Conservation (phyloP, 2,888 invertebrate genomes). For the Asteroscopus sphinx region DNA sequence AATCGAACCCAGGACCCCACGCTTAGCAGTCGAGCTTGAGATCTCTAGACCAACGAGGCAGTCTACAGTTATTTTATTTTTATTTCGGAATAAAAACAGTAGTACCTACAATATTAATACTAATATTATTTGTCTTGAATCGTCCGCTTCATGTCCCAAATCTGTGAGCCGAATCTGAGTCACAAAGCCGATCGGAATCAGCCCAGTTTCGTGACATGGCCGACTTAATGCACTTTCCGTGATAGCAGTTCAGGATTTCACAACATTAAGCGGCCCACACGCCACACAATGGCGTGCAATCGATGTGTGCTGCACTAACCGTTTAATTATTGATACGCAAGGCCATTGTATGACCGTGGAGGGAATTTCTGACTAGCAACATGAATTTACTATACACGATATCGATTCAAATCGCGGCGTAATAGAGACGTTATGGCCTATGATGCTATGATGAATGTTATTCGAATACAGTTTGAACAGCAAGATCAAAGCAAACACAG, state of each 20-base stretch:
- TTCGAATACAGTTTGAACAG: slow-evolving; percentile 22
- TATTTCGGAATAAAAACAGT: too few species aligned
- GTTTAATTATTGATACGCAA: slow-evolving; percentile 59
- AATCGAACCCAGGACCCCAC: too few species aligned
- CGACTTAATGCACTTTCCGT: slow-evolving; percentile 52
- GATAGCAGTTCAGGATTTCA: slow-evolving; percentile 53
- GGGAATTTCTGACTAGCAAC: slow-evolving; percentile 43
- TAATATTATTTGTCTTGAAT: slow-evolving; percentile 23
- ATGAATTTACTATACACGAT: slow-evolving; percentile 32
- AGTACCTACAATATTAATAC: too few species aligned
- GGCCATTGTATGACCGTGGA: slow-evolving; percentile 53
- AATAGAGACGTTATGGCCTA: slow-evolving; percentile 18
- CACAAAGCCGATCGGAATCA: slow-evolving; percentile 49
- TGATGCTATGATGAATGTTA: slow-evolving; percentile 17
- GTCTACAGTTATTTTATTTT: too few species aligned
- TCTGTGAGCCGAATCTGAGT: too few species aligned
- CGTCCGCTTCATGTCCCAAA: slow-evolving; percentile 45
- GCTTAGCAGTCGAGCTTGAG: too few species aligned
- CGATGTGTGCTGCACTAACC: slow-evolving; percentile 54
- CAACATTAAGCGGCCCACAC: slow-evolving; percentile 44
- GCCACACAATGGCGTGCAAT: slow-evolving; percentile 57
- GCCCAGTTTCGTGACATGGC: slow-evolving; percentile 47
- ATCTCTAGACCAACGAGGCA: too few species aligned
- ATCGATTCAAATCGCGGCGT: slow-evolving; percentile 27
- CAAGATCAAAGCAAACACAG: slow-evolving; percentile 29